These are phyloP conservation scores for Exephanes ischioxanthus DNA, from an alignment of 2,888 invertebrate genomes.

Conservation along the genomic window DNA sequence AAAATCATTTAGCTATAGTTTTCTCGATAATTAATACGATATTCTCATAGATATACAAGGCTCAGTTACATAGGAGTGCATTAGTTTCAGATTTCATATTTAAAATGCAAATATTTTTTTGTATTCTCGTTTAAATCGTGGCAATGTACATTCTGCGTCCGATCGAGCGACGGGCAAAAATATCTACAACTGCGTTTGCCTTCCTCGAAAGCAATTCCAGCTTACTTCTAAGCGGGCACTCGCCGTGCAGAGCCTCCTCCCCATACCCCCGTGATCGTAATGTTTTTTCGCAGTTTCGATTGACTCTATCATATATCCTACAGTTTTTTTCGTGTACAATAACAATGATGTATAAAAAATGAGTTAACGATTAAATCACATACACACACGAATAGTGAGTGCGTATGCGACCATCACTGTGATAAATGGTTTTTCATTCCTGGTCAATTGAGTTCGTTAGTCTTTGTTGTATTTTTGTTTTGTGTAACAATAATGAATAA, in stretches of 20 bases:
- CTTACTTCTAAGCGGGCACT: constrained; percentile 50
- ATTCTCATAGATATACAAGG: constrained; percentile 28
- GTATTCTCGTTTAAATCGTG: constrained; percentile 10
- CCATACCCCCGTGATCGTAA: not conserved
- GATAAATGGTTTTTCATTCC: constrained; percentile 33
- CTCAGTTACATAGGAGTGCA: constrained; percentile 39
- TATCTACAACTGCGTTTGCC: constrained; percentile 41
- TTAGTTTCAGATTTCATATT: constrained; percentile 34
- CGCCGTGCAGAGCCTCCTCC: constrained; percentile 28
- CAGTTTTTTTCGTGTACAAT: constrained; percentile 47
- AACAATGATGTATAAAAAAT: constrained; percentile 64
- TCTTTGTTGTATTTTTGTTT: constrained; percentile 8
- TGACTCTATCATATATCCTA: constrained; percentile 41
- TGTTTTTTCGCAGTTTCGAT: not conserved
- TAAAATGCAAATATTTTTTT: constrained; percentile 49
- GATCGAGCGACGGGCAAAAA: not conserved
- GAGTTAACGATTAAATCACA: constrained; percentile 37
- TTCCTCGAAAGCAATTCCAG: constrained; percentile 45
- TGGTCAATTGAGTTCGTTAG: constrained; percentile 28
- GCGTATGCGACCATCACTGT: constrained; percentile 26
- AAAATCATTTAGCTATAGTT: constrained; percentile 26
- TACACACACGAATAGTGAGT: constrained; percentile 30
- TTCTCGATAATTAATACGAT: constrained; percentile 28
- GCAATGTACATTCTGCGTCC: constrained; percentile 36
- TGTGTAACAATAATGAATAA: constrained; percentile 1